Base-by-base conservation (phyloP, 2,888 invertebrate genomes). In the Drosophila fulvimacula region DNA sequence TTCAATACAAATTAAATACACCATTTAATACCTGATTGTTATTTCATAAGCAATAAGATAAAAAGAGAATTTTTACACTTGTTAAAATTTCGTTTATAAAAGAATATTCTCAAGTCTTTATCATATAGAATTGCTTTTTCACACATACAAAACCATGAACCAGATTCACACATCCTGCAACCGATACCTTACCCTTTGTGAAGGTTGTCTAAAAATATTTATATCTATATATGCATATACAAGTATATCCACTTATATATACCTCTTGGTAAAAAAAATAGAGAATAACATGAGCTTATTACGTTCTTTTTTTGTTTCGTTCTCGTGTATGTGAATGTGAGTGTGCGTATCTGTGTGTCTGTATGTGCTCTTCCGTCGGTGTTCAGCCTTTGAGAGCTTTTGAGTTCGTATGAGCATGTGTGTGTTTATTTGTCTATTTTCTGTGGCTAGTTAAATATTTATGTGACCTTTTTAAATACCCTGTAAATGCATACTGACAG, bases 361-460 rank as follows among this genome's bases (percentile, higher is more conserved):
- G 3, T 36, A 36, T 46, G 39, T 42, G 32, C 38, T 34, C 15
- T 36, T 51, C 41, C 41, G 15, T 17, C 13, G 10, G 17, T 5
- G 7, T 27, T 30, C 39, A 17, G 19, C 5, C 41, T 32, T 41
- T 30, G 41, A 32, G 41, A 39, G 39, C 30, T 30, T 41, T 10
- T 55, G 2, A n/a, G 34, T n/a, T 5, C 13, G 21, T 36, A 9
- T 41, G 21, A 49, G 27, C 55, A 9, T 17, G 17, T 44, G 19
- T 46, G 65, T 38, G 60, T 67, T 46, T 34, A 56, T 71, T 62
- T 68, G 44, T 72, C 48, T 59, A 57, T 66, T 61, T 70, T 72
- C 39, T 71, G 62, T 38, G 46, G 60, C 69, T 76, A 66, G 60
- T 78, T 68, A 69, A 80, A 78, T 75, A 80, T 81, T 73, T 68